Conservation (phyloP, 2,113 vertebrate genomes). For the Paradoxurus hermaphroditus region DNA sequence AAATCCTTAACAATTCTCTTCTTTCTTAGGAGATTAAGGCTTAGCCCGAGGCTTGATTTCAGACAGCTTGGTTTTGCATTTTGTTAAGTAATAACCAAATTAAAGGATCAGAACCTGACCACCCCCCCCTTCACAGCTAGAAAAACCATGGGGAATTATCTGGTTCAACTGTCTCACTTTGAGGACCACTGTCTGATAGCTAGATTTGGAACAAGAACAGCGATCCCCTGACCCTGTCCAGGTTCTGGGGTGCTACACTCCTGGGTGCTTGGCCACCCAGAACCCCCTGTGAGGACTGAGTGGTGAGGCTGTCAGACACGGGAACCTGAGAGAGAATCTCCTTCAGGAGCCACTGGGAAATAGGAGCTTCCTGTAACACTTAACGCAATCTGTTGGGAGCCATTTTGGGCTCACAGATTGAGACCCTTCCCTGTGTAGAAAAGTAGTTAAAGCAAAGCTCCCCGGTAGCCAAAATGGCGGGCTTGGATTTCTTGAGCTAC, state of each 20-base stretch:
- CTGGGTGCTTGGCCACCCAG: not conserved
- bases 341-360: not conserved
- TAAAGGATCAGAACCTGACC: not conserved
- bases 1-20: not conserved
- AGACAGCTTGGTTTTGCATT: constrained; percentile 20
- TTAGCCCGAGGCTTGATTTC: not conserved
- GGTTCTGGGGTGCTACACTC: not conserved
- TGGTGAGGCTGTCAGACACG: not conserved
- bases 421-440: too few relatives aligned
- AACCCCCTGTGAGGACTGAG: not conserved
- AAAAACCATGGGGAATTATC: not conserved
- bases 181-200: not conserved
- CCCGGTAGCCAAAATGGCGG: too few relatives aligned
- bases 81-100: not conserved
- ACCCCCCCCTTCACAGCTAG: not conserved
- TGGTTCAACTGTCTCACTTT: not conserved
- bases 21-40: not conserved
- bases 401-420: too few relatives aligned
- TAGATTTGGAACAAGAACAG: not conserved
- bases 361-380: not conserved
- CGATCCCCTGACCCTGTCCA: rapidly evolving
- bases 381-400: not conserved
- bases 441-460: too few relatives aligned
- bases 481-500: too few relatives aligned
- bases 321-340: not conserved